Evolutionary conservation across 2,888 invertebrate genomes (phyloP).

Genomic region (Onthophagus sagittarius): DNA sequence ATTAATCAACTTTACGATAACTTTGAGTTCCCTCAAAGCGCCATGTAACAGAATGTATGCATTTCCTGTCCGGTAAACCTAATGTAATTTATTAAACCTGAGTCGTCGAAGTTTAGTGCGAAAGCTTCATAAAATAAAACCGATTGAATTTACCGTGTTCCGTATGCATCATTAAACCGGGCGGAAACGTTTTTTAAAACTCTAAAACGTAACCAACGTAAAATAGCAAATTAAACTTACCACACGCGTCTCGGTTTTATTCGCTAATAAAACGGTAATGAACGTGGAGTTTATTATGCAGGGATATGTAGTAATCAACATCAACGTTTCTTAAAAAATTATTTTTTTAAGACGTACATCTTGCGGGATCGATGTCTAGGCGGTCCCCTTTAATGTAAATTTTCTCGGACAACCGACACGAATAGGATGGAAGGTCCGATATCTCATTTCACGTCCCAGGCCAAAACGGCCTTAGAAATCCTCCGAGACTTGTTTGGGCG

Average conservation of each 20-base stretch:
- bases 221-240: neutral
- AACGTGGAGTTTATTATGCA: neutral
- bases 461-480: neutral
- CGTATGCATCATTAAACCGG: neutral
- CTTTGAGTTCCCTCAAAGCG: neutral
- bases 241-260: neutral
- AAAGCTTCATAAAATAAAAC: neutral
- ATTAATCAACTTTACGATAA: neutral
- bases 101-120: no score
- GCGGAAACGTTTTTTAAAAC: neutral
- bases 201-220: neutral
- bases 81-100: neutral
- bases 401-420: no score
- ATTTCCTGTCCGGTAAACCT: neutral
- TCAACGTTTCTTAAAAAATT: no score
- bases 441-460: neutral
- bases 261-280: neutral
- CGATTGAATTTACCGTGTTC: neutral
- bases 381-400: neutral
- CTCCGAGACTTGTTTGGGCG: neutral
- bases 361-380: neutral
- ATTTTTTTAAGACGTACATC: no score
- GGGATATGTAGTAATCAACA: neutral
- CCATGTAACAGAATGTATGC: neutral
- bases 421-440: neutral